Percentiles rank a stretch among this genome's conserved stretches.
Evolutionary conservation across 2,113 vertebrate genomes (phyloP).

Genomic region (Gadus chalcogrammus): DNA sequence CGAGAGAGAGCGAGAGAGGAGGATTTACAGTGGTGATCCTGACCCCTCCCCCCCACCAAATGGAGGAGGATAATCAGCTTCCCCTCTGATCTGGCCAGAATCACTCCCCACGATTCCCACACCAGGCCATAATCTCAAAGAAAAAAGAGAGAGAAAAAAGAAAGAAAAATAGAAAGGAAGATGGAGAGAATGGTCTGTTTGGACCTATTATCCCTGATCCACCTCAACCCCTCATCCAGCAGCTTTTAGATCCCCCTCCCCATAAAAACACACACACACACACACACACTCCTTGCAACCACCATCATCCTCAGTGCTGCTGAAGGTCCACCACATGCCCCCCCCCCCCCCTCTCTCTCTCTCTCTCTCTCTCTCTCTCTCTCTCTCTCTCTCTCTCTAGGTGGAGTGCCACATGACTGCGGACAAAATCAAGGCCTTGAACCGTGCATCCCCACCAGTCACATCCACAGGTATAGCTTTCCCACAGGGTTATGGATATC

Average conservation of each 20-base stretch:
- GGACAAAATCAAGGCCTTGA: too few relatives aligned
- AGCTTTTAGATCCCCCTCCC: not conserved
- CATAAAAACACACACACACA: not conserved
- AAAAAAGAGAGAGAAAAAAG: not conserved
- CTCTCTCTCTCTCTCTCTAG: slow-evolving; percentile 1
- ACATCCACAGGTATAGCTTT: too few relatives aligned
- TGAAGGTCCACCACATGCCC: not conserved
- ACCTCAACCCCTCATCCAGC: slow-evolving; percentile 43
- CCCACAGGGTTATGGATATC: too few relatives aligned
- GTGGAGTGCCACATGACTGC: too few relatives aligned
- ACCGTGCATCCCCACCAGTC: too few relatives aligned
- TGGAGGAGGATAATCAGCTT: slow-evolving; percentile 60
- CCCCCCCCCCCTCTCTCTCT: not conserved
- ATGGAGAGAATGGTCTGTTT: slow-evolving; percentile 28
- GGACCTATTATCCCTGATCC: slow-evolving; percentile 56
- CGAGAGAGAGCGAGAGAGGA: too few relatives aligned
- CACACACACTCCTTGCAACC: not conserved
- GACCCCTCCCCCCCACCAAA: slow-evolving; percentile 50
- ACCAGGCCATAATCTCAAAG: slow-evolving; percentile 34
- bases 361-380: not conserved
- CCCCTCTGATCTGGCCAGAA: slow-evolving; percentile 53
- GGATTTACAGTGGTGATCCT: slow-evolving; percentile 52
- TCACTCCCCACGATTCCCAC: slow-evolving; percentile 49
- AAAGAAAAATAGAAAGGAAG: too few relatives aligned
- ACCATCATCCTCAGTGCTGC: not conserved